Evolutionary conservation across 2,113 vertebrate species (phyloP).

Genomic region (Galemys pyrenaicus): DNA sequence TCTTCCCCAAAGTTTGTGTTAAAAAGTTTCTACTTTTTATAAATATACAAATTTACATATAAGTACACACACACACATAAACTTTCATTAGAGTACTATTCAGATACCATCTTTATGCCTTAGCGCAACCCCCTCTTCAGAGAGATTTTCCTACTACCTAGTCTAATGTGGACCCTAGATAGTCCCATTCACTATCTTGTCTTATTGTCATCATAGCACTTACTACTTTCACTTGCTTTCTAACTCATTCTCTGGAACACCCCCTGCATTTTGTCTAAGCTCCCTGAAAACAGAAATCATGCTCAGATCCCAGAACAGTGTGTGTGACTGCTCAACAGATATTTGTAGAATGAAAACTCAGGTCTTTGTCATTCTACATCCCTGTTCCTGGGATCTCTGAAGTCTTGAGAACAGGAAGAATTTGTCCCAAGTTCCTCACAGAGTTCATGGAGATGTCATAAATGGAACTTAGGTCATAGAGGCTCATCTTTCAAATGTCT

Average conservation of each 20-base stretch:
- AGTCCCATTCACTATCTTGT: neutral
- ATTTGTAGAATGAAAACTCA: neutral
- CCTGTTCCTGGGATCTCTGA: neutral
- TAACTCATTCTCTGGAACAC: neutral
- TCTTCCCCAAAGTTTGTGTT: neutral
- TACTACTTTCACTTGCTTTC: neutral
- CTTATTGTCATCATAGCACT: neutral
- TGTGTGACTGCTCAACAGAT: neutral
- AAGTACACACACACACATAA: neutral
- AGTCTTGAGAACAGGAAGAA: conserved; percentile 11
- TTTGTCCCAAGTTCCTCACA: neutral
- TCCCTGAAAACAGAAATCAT: neutral
- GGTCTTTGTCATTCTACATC: neutral
- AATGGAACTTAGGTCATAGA: neutral
- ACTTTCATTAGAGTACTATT: neutral
- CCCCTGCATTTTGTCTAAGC: neutral
- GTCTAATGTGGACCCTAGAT: neutral
- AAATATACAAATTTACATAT: neutral
- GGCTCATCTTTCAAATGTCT: neutral
- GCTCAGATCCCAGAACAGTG: neutral
- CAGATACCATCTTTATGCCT: neutral
- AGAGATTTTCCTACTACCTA: neutral
- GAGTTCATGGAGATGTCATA: neutral
- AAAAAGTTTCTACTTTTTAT: neutral
- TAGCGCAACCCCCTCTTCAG: neutral